Conservation (phyloP, 2,113 vertebrate species). For the Sakesphorus luctuosus region DNA sequence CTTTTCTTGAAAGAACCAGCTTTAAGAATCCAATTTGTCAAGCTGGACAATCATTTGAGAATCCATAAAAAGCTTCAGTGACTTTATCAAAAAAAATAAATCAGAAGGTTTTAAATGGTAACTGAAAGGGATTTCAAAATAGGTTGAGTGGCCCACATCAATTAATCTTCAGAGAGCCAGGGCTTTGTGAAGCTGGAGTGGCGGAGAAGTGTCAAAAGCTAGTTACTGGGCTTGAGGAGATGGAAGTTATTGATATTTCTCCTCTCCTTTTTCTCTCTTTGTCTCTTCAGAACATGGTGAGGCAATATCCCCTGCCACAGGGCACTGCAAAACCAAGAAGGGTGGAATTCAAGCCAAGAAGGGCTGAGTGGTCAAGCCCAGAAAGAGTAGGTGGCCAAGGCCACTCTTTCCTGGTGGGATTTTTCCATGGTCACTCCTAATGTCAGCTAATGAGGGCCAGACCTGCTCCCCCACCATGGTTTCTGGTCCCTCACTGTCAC, state of each 20-base stretch:
- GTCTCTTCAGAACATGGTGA: background rate
- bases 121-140: conserved; percentile 78
- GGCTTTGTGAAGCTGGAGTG: conserved; percentile 67
- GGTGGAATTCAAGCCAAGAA: background rate
- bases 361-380: background rate
- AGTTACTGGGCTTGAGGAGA: conserved; percentile 29
- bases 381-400: background rate
- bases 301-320: fast-evolving
- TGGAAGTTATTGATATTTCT: conserved; percentile 6
- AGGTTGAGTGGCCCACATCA: conserved; percentile 75
- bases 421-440: fast-evolving
- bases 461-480: fast-evolving
- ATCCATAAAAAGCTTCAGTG: conserved; percentile 76
- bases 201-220: conserved; percentile 55
- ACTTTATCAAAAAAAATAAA: conserved; percentile 85
- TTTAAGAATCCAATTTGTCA: conserved; percentile 88
- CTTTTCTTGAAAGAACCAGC: conserved; percentile 81
- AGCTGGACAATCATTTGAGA: conserved; percentile 80
- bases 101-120: conserved; percentile 76
- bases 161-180: conserved; percentile 76
- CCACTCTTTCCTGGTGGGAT: background rate
- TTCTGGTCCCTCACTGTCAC: fast-evolving
- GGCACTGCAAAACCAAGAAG: background rate
- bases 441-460: fast-evolving
- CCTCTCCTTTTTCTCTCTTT: background rate